Conservation (phyloP, 2,888 invertebrate genomes). For the Pilophorus perplexus region DNA sequence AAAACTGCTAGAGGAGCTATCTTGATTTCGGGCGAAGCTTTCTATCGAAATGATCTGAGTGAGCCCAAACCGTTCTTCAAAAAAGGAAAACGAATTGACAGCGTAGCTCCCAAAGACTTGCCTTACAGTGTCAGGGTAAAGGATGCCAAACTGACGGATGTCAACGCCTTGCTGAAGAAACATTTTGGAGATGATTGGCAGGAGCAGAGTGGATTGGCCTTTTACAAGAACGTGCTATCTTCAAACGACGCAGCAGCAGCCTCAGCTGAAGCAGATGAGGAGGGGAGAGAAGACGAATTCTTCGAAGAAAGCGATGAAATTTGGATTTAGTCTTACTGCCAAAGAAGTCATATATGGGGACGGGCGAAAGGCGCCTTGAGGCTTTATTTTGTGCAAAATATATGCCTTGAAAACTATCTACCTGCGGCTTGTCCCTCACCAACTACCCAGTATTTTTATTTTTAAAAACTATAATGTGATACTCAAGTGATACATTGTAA, state of each 20-base stretch:
- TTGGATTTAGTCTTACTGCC: neutral
- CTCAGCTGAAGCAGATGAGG: neutral
- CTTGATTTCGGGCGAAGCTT: neutral
- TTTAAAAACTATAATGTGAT: too few species aligned
- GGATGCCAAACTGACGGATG: too few species aligned
- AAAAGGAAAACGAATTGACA: neutral
- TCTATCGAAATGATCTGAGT: neutral
- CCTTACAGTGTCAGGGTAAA: neutral
- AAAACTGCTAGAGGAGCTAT: neutral
- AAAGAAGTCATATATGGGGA: too few species aligned
- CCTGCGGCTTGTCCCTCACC: too few species aligned
- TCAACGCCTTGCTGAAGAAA: neutral
- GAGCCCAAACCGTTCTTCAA: neutral
- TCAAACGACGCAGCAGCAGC: neutral
- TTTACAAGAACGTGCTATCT: neutral
- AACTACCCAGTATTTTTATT: too few species aligned
- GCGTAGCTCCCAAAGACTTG: neutral
- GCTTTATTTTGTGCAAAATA: too few species aligned
- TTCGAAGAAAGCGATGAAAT: neutral
- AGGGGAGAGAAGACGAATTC: neutral
- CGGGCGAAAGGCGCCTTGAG: too few species aligned
- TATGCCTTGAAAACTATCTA: too few species aligned
- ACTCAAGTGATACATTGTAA: too few species aligned
- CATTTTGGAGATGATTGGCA: neutral
- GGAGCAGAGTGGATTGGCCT: neutral